Evolutionary conservation across 2,888 invertebrate species (phyloP).

Genomic region (Acleris sparsana): DNA sequence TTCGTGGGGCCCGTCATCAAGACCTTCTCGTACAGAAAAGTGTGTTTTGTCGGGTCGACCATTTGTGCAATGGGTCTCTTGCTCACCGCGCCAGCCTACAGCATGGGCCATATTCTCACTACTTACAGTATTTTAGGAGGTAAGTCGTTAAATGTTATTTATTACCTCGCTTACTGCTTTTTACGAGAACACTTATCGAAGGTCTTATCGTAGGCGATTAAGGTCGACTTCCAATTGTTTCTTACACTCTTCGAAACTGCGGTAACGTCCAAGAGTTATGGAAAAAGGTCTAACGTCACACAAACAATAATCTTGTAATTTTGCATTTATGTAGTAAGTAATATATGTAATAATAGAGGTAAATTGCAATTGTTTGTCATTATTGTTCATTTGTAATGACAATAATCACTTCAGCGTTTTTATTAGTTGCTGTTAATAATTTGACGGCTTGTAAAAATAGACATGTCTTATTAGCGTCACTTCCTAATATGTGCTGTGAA

Average conservation of each 20-base stretch:
- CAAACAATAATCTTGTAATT: neutral
- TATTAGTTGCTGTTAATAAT: conserved; percentile 11
- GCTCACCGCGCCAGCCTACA: conserved; percentile 86
- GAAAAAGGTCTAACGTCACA: neutral
- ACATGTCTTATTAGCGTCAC: conserved; percentile 10
- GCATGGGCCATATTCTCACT: conserved; percentile 87
- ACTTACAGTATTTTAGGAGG: conserved; percentile 91
- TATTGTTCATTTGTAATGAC: neutral
- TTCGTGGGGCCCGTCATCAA: conserved; percentile 90
- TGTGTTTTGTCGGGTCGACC: conserved; percentile 86
- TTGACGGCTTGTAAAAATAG: neutral
- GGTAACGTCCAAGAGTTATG: neutral
- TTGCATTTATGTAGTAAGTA: neutral
- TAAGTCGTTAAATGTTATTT: conserved; percentile 57
- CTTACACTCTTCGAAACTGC: neutral
- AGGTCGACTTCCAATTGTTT: conserved; percentile 5
- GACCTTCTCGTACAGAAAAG: conserved; percentile 89
- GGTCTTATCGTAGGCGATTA: conserved; percentile 9
- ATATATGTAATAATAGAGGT: neutral
- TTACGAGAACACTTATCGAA: conserved; percentile 14
- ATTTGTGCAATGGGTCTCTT: conserved; percentile 87
- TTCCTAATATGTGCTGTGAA: neutral
- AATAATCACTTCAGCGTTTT: neutral
- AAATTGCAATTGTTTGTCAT: neutral
- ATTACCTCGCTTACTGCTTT: conserved; percentile 9